phyloP scores from a whole-genome alignment of 1,140 invertebrate species.

The Camponotus floridanus region DNA sequence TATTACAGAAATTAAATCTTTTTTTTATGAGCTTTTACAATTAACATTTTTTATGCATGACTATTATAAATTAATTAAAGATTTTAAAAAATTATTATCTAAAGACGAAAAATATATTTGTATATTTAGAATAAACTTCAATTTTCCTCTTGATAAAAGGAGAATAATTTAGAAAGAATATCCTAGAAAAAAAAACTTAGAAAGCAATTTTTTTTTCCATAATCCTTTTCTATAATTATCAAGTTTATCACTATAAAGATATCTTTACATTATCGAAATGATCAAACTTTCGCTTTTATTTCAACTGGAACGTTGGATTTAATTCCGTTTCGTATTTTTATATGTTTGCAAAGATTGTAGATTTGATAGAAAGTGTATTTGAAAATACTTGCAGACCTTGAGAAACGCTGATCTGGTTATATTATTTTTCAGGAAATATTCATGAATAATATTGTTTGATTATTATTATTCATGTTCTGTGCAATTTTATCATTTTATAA shows the following conservation, averaged over 20 bases:
- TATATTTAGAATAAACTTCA: neutral
- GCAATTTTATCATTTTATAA: neutral
- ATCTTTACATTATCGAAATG: neutral
- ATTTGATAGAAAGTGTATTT: neutral
- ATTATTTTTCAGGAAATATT: neutral
- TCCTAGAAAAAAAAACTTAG: neutral
- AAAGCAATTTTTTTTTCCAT: neutral
- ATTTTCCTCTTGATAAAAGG: neutral
- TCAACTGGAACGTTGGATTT: neutral
- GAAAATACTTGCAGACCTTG: neutral
- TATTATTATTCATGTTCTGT: neutral
- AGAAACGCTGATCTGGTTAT: neutral
- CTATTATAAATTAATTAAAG: neutral
- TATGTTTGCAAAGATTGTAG: neutral
- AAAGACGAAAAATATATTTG: neutral
- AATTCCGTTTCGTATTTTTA: neutral
- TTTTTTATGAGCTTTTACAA: too few relatives aligned
- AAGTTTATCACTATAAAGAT: neutral
- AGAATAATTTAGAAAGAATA: neutral
- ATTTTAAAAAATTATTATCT: neutral
- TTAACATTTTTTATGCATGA: too few relatives aligned
- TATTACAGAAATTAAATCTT: neutral
- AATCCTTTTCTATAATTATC: neutral
- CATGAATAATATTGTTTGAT: neutral
- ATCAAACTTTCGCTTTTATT: constrained; percentile 5